phyloP scores from a whole-genome alignment of 1,140 invertebrate genomes.

The Mercenaria mercenaria region DNA sequence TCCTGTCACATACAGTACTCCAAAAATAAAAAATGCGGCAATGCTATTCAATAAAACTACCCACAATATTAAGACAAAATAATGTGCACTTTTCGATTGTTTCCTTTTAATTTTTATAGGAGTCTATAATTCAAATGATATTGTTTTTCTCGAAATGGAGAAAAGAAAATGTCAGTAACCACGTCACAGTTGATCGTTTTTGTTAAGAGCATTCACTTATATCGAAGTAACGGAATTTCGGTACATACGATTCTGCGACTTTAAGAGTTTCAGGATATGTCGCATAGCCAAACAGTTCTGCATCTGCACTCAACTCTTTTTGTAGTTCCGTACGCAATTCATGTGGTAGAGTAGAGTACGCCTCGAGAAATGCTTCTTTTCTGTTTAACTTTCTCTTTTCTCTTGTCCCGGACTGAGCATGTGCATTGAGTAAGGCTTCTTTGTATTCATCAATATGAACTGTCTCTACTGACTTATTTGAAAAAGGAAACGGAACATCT shows the following conservation, averaged over 20 bases:
- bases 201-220: no score
- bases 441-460: neutral
- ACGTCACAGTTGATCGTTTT: no score
- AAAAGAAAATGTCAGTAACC: no score
- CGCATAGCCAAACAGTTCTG: conserved; percentile 11
- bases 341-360: neutral
- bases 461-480: neutral
- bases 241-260: no score
- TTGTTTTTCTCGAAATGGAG: no score
- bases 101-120: no score
- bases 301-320: neutral
- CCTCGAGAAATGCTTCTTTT: conserved; percentile 30
- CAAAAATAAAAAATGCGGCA: no score
- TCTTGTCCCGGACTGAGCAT: neutral
- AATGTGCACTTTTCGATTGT: no score
- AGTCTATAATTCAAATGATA: no score
- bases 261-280: neutral
- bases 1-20: no score
- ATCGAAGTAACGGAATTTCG: neutral
- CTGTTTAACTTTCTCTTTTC: neutral
- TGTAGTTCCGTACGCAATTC: neutral
- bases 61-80: no score
- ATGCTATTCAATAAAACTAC: no score
- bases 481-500: conserved; percentile 55
- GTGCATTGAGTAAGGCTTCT: neutral